Conservation (phyloP, 2,888 invertebrate species). For the Perdita meconis region DNA sequence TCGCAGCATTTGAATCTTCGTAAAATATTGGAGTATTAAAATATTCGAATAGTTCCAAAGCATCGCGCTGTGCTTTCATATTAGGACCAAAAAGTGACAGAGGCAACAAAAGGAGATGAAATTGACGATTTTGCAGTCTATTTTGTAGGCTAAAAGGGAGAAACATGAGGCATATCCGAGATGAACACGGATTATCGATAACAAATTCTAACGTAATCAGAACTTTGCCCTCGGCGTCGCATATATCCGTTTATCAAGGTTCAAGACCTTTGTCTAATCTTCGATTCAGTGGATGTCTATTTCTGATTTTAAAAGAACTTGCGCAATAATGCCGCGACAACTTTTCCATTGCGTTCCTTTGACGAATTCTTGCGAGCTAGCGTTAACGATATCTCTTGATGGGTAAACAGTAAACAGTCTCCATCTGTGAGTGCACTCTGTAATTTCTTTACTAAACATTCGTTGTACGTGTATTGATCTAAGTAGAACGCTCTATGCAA, state of each 20-base stretch:
- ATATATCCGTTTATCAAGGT: constrained; percentile 1
- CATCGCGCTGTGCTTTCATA: no score
- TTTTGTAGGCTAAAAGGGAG: no score
- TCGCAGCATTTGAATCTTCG: no score
- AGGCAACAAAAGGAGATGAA: neutral
- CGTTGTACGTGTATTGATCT: no score
- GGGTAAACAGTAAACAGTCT: no score
- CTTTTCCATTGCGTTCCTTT: neutral
- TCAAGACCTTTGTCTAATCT: constrained; percentile 49
- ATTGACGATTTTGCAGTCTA: neutral
- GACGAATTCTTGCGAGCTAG: neutral
- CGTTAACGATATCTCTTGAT: neutral
- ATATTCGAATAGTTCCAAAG: no score
- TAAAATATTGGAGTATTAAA: no score
- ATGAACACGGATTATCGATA: neutral
- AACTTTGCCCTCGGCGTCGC: neutral
- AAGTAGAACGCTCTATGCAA: no score
- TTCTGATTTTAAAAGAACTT: neutral
- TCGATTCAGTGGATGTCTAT: constrained; percentile 4
- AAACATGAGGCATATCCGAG: neutral
- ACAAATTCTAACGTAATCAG: neutral
- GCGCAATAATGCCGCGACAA: neutral
- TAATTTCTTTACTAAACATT: no score
- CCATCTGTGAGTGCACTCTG: no score
- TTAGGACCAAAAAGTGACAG: no score